Evolutionary conservation across 2,113 vertebrate species (phyloP), one percentile per base, ranked within the genome.

Genomic region (Anolis sagrei): DNA sequence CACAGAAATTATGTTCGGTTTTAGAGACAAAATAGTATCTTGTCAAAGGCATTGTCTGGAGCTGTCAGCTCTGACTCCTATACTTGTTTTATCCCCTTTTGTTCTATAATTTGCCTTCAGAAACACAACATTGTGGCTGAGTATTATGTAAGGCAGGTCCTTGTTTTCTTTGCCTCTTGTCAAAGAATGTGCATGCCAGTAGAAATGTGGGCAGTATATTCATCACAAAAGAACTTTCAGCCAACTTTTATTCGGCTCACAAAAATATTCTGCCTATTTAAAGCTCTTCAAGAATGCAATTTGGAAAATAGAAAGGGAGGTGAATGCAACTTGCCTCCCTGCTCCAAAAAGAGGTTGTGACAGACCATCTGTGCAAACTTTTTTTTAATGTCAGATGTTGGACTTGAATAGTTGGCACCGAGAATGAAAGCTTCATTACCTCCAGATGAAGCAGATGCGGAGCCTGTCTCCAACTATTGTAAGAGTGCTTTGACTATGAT

Each of bases 401-500:
- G 76, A 44, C 79, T 83, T 88, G 70, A 90, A 86, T 87, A 93
- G 70, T 32, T 94, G 87, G 75, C 91, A 39, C 7, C 78, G 61
- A 86, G 79, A 91, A 83, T 0, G 77, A 91, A 94, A 94, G 44
- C 77, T 39, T 93, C 89, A 92, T 93, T 93, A 87, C 82, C 79
- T 94, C 92, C 92, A 93, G 89, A 93, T 93, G 91, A 94, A 90
- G 75, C 85, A 94, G 88, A 87, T 90, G 83, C 87, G 84, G 51
- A 3, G 18, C 62, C 79, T 91, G 79, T 79, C 77, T 91, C 64
- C 88, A 92, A 92, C 76, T 84, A 87, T 79, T 85, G 69, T 25
- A 69, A 81, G 78, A 49, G 29, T 72, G 7, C 87, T 91, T 74
- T 62, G 34, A 86, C 51, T 91, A 87, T 81, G 80, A 70, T 86